Conservation (phyloP, 2,797 vertebrate genomes). For the Alectoris magna region DNA sequence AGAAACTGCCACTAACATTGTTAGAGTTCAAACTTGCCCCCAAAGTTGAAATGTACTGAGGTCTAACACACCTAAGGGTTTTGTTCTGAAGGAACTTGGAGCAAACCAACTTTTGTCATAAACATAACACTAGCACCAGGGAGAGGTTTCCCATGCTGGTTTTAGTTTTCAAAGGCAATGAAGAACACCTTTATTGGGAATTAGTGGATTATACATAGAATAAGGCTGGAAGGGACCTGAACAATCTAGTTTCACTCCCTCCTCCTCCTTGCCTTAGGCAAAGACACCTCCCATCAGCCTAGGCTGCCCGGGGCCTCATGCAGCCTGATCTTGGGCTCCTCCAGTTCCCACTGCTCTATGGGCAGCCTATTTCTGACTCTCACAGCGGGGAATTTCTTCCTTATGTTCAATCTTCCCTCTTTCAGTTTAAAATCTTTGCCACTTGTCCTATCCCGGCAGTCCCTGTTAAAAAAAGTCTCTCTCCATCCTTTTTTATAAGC, state of each 20-base stretch:
- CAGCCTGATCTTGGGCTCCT: background rate
- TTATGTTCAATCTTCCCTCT: background rate
- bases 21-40: background rate
- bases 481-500: background rate
- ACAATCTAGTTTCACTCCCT: background rate
- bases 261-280: background rate
- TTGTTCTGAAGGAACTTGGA: background rate
- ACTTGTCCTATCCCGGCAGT: background rate
- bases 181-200: background rate
- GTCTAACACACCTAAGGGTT: background rate
- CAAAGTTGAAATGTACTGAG: background rate
- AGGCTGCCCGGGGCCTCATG: background rate
- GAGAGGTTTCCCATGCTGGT: background rate
- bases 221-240: background rate
- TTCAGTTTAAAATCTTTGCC: background rate
- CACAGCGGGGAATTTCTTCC: background rate
- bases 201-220: background rate
- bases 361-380: background rate
- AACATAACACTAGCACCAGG: background rate
- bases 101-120: background rate
- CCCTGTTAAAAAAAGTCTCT: background rate
- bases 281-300: background rate
- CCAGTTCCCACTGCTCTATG: background rate
- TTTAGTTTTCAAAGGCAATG: background rate
- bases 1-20: background rate